phyloP scores from a whole-genome alignment of 2,113 vertebrate genomes.

The Echinops telfairi region DNA sequence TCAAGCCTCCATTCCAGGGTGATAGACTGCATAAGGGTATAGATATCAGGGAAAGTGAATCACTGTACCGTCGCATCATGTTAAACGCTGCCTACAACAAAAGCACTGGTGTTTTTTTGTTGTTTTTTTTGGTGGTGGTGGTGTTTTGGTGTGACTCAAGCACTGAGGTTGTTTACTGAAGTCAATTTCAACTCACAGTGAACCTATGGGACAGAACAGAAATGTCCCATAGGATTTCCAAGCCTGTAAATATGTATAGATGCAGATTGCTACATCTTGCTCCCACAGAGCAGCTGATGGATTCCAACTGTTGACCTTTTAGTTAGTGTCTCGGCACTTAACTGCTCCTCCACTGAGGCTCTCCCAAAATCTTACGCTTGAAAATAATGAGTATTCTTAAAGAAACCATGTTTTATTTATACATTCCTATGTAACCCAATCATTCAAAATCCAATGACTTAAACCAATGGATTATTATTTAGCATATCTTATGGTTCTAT shows the following conservation, averaged over 20 bases:
- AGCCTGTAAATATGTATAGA: not conserved
- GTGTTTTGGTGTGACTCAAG: no score
- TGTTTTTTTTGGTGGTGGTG: no score
- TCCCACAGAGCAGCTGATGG: not conserved
- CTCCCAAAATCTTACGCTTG: not conserved
- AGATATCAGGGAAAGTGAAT: not conserved
- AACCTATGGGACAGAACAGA: not conserved
- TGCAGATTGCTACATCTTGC: not conserved
- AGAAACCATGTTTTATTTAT: not conserved
- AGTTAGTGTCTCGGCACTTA: not conserved
- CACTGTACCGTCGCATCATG: no score
- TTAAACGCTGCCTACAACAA: no score
- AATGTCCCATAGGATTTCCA: not conserved
- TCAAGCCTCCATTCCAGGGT: not conserved
- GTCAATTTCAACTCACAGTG: not conserved
- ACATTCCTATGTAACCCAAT: not conserved
- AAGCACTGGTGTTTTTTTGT: no score
- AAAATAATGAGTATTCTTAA: conserved; percentile 19
- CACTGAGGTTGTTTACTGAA: not conserved
- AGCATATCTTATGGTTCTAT: conserved; percentile 13
- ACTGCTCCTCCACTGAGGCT: not conserved
- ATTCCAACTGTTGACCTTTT: not conserved
- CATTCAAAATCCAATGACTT: not conserved
- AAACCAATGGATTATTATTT: conserved; percentile 28
- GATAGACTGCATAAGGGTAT: not conserved